phyloP scores from a whole-genome alignment of 2,797 vertebrate species.

The Bradypodion pumilum region DNA sequence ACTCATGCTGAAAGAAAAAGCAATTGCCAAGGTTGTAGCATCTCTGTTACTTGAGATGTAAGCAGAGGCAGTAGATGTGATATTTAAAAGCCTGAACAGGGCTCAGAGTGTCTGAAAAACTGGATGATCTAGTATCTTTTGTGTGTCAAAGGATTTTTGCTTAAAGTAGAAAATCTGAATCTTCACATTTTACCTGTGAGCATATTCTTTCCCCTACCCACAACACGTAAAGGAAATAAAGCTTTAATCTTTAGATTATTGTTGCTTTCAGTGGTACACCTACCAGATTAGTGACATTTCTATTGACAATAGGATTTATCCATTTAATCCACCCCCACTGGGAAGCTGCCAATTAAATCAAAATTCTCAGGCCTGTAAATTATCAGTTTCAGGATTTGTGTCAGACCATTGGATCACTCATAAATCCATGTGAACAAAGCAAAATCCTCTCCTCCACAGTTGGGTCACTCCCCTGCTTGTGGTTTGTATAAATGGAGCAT shows the following conservation, averaged over 20 bases:
- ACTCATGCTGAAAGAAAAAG: too few relatives aligned
- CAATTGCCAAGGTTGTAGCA: too few relatives aligned
- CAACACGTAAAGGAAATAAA: neutral
- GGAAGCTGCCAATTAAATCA: neutral
- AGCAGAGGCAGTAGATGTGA: too few relatives aligned
- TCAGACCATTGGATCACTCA: accelerated
- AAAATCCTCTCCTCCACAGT: neutral
- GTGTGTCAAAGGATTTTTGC: neutral
- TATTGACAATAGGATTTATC: neutral
- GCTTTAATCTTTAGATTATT: neutral
- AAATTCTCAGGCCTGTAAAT: neutral
- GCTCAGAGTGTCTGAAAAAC: neutral
- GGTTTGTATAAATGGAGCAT: neutral
- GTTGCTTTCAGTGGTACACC: constrained; percentile 9
- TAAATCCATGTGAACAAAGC: constrained; percentile 10
- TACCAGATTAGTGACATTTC: neutral
- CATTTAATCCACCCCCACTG: neutral
- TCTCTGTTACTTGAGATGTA: too few relatives aligned
- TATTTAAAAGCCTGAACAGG: too few relatives aligned
- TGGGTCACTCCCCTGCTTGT: neutral
- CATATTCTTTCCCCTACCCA: neutral
- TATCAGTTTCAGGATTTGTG: neutral
- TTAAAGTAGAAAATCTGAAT: neutral
- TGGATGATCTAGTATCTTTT: neutral
- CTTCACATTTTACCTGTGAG: constrained; percentile 1